Base-by-base conservation (phyloP, 2,113 vertebrate genomes). In the Pomatorhinus ruficollis region DNA sequence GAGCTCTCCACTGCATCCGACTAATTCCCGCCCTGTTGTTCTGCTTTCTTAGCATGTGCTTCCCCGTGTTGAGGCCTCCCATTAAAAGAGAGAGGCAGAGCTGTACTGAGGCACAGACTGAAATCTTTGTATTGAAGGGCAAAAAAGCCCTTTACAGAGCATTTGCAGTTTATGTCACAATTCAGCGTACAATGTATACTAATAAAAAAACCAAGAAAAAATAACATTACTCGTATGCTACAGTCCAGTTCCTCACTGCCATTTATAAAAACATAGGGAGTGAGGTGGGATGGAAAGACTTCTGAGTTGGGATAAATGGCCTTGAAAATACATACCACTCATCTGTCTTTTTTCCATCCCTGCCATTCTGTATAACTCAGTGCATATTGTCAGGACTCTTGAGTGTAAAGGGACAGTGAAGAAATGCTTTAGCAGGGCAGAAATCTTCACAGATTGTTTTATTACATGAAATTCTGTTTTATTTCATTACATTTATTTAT, bases 61-160 rank as follows among this genome's bases (percentile, higher is more conserved):
- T 94, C 90, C 92, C 91, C 9, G 0, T 84, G 25, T 91, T 71
- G 84, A 94, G 89, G 88, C 94, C 93, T 97, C 95, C 72, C 56
- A 40, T 84, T 82, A 92, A 83, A 90, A 79, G 59, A 35, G 59
- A 78, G 69, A 87, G 63, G 66, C 90, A 81, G 86, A 92, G 61
- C 90, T 78, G 56, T 63, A 78, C 59, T 30, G 57, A 18, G 45
- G 39, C 25, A 52, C 50, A 74, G 75, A 70, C 52, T 76, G 57
- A 91, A 94, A 87, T 87, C 65, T 92, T 72, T 61, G 61, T 50
- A 49, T 4, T 39, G 65, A 92, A 89, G 45, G 54, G 92, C 61
- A 90, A 91, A 93, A 92, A 95, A 80, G 33, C 65, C 68, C 53
- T 78, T 79, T 56, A 74, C 37, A 70, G 74, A 87, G 21, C 23